Percentiles rank a stretch among this genome's conserved stretches.
Conservation (phyloP, 2,113 vertebrate species). For the Micronisus gabar region DNA sequence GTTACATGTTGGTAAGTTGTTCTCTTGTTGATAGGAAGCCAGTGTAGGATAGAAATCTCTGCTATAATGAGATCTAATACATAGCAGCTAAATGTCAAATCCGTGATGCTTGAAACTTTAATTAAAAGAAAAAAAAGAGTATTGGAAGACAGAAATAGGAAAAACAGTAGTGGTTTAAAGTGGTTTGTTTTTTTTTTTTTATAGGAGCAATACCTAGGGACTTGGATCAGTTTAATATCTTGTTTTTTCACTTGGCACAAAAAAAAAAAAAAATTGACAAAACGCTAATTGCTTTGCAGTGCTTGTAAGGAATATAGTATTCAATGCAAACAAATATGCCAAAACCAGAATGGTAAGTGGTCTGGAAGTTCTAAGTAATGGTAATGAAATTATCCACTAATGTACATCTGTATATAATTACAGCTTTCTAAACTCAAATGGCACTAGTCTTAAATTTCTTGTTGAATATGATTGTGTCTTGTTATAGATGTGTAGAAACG, state of each 20-base stretch:
- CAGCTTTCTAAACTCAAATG: not conserved
- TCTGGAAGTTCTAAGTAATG: not conserved
- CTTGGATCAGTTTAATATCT: not conserved
- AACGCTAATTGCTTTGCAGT: not conserved
- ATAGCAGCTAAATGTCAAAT: constrained; percentile 45
- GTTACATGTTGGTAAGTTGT: not conserved
- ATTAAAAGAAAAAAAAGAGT: not conserved
- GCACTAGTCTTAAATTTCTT: not conserved
- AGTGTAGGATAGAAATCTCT: not conserved
- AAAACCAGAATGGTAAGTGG: not conserved
- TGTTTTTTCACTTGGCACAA: too few species aligned
- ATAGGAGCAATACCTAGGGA: not conserved
- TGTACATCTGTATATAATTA: not conserved
- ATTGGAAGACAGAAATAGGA: not conserved
- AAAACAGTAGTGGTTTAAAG: not conserved
- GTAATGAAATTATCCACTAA: not conserved
- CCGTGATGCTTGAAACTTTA: not conserved
- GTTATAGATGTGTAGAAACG: not conserved
- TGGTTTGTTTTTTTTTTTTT: not conserved
- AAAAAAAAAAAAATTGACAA: not conserved
- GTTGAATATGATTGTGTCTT: not conserved
- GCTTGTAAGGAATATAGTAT: not conserved
- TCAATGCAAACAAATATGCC: not conserved
- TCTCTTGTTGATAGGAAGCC: not conserved
- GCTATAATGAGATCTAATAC: not conserved